phyloP scores from a whole-genome alignment of 2,888 invertebrate genomes.

The Digitonthophagus gazella region DNA sequence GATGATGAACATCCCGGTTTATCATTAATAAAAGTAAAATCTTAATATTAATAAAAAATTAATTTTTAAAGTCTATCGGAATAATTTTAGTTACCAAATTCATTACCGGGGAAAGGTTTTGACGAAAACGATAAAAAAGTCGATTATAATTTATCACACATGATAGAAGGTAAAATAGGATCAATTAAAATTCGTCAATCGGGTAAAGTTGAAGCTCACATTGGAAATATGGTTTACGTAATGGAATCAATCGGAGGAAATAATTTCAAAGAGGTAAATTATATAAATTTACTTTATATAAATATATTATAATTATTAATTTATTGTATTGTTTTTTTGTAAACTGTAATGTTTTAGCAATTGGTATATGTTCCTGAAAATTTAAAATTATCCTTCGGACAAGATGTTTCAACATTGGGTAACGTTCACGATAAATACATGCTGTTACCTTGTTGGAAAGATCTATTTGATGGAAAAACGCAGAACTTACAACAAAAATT shows the following conservation, averaged over 20 bases:
- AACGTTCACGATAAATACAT: constrained; percentile 40
- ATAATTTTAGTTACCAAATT: constrained; percentile 43
- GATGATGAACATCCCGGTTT: constrained; percentile 42
- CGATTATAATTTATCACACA: constrained; percentile 42
- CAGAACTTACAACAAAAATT: background rate
- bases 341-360: constrained; percentile 27
- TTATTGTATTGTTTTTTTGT: constrained; percentile 3
- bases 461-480: constrained; percentile 20
- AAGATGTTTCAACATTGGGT: constrained; percentile 39
- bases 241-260: constrained; percentile 37
- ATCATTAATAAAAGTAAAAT: constrained; percentile 41
- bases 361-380: constrained; percentile 31
- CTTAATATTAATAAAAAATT: constrained; percentile 1
- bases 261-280: constrained; percentile 31
- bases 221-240: constrained; percentile 42
- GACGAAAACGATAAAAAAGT: constrained; percentile 41
- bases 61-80: background rate
- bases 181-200: constrained; percentile 44
- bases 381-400: constrained; percentile 30
- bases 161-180: constrained; percentile 47
- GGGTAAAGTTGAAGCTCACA: constrained; percentile 44
- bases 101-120: constrained; percentile 45
- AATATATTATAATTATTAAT: background rate
- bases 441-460: constrained; percentile 41
- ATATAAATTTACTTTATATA: background rate